phyloP scores from a whole-genome alignment of 2,888 invertebrate genomes.

The Druceiella hillmani region DNA sequence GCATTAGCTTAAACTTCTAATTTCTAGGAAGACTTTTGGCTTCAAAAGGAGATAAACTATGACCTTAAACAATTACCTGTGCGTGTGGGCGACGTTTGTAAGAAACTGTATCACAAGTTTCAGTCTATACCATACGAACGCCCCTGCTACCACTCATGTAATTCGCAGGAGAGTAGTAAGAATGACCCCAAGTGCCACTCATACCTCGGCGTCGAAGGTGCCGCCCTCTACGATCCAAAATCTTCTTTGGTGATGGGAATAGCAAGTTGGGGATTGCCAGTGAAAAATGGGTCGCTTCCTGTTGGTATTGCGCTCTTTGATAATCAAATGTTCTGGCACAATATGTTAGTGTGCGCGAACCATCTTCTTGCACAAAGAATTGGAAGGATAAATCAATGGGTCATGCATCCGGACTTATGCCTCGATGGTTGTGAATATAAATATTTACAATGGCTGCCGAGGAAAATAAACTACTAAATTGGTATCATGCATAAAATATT shows the following conservation, averaged over 20 bases:
- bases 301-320: conserved; percentile 36
- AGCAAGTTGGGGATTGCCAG: conserved; percentile 33
- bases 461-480: no score
- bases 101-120: conserved; percentile 30
- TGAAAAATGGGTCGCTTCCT: conserved; percentile 27
- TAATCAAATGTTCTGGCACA: conserved; percentile 30
- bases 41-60: no score
- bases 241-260: conserved; percentile 31
- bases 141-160: conserved; percentile 37
- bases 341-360: no score
- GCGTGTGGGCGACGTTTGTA: conserved; percentile 27
- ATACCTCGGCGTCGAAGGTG: conserved; percentile 34
- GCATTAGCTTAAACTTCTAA: no score
- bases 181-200: conserved; percentile 22
- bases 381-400: no score
- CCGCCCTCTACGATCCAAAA: conserved; percentile 28
- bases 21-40: conserved; percentile 27
- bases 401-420: no score
- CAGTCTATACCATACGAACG: conserved; percentile 21
- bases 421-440: no score
- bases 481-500: no score
- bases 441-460: no score
- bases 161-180: conserved; percentile 20
- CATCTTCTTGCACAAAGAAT: no score
- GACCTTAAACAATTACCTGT: no score